Evolutionary conservation across 2,888 invertebrate genomes (phyloP), one percentile per base, ranked within the genome.

Genomic region (Erebia aethiops): DNA sequence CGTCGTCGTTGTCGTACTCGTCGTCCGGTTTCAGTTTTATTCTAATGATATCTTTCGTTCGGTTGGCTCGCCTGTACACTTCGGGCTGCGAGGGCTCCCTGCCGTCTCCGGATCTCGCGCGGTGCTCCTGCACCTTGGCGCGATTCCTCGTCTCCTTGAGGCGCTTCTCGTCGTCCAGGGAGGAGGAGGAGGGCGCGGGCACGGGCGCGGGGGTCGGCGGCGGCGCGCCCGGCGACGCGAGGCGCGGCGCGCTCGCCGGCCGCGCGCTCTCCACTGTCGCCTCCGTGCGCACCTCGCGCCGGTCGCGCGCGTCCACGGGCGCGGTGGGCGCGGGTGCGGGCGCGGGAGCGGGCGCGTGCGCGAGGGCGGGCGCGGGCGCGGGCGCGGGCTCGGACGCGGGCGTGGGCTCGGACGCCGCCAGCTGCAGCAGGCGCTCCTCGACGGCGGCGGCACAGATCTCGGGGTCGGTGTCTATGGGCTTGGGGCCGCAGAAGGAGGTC

Each of bases 401-500:
- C 26, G 26, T 3, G 26, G 26, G 2, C 26, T 4, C 26, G 26
- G 26, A 2, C 21, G 26, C 11, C 18, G 76, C 80, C 72, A 85
- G 64, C 70, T 90, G 88, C 35, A 91, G 88, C 21, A 90, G 83
- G 62, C 90, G 88, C 74, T 89, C 90, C 74, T 90, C 91, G 57
- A 90, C 92, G 4, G 87, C 94, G 64, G 92, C 94, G 1, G 89
- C 88, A 73, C 91, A 90, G 26, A 84, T 89, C 78, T 92, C 92
- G 64, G 88, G 95, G 84, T 93, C 93, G 35, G 86, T 91, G 73
- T 95, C 89, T 68, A 94, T 94, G 0, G 97, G 96, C 82, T 97
- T 97, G 65, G 96, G 96, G 1, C 98, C 98, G 87, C 98, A 98
- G 86, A 98, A 98, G 0, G 98, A 98, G 0, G 98, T 98, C 90